Percentiles rank a stretch among this genome's conserved stretches.
Evolutionary conservation across 2,888 invertebrate species (phyloP).

Genomic region (Leptogaster cylindrica): DNA sequence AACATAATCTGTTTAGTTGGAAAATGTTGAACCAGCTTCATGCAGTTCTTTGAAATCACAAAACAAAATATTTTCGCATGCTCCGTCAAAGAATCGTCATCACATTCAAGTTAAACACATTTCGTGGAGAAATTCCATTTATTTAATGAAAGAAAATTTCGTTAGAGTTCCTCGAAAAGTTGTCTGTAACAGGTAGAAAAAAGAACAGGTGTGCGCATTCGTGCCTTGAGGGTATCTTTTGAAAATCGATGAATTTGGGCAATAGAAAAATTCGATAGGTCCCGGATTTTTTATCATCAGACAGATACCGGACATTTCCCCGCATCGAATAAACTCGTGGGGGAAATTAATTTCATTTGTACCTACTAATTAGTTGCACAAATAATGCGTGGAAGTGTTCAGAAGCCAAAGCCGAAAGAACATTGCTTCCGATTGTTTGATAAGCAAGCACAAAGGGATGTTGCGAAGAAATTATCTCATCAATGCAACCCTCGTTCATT

Average conservation of each 20-base stretch:
- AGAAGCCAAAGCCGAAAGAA: constrained; percentile 5
- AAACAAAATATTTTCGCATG: no score
- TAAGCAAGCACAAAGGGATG: background rate
- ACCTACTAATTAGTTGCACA: constrained; percentile 27
- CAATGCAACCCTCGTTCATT: constrained; percentile 25
- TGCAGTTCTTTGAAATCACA: no score
- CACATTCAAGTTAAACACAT: no score
- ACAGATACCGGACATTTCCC: no score
- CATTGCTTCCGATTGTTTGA: constrained; percentile 13
- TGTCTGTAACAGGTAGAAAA: constrained; percentile 15
- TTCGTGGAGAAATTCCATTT: no score
- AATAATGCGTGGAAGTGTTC: background rate
- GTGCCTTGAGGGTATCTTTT: constrained; percentile 32
- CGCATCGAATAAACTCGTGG: background rate
- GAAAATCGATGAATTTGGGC: constrained; percentile 17
- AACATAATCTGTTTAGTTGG: no score
- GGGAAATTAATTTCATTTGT: constrained; percentile 28
- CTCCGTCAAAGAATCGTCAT: no score
- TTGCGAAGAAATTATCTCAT: constrained; percentile 41
- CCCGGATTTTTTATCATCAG: no score
- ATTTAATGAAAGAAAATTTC: no score
- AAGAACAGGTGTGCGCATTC: constrained; percentile 24
- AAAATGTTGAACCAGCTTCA: no score
- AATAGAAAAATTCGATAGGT: no score
- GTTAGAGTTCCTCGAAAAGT: no score